Percentiles rank a stretch among this genome's conserved stretches.
Evolutionary conservation across 1,140 invertebrate species (phyloP).

Genomic region (Procambarus clarkii): DNA sequence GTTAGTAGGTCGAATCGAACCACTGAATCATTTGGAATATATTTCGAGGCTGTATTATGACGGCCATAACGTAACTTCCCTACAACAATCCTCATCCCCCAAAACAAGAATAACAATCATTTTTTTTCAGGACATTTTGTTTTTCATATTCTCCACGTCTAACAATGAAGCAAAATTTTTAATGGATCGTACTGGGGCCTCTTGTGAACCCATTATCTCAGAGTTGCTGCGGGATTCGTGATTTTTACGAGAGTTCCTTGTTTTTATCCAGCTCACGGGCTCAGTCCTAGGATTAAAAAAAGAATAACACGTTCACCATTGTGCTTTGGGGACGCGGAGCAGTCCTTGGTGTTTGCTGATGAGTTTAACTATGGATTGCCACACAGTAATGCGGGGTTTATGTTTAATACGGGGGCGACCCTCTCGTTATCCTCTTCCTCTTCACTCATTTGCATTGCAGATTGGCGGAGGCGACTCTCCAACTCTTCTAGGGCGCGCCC

Average conservation of each 20-base stretch:
- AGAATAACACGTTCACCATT: conserved; percentile 6
- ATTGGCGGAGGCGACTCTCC: conserved; percentile 58
- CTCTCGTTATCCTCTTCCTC: conserved; percentile 68
- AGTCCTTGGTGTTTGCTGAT: conserved; percentile 60
- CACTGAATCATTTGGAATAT: neutral
- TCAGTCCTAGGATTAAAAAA: conserved; percentile 13
- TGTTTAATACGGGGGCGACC: conserved; percentile 67
- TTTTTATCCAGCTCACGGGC: neutral
- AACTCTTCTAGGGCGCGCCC: conserved; percentile 36
- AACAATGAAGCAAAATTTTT: conserved; percentile 62
- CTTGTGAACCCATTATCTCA: conserved; percentile 55
- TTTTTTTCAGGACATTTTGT: conserved; percentile 9
- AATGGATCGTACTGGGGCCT: conserved; percentile 56
- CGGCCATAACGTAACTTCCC: neutral
- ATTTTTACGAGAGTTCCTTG: conserved; percentile 33
- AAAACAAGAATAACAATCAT: neutral
- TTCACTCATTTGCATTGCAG: conserved; percentile 61
- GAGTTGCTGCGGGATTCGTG: conserved; percentile 46
- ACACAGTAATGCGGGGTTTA: conserved; percentile 67
- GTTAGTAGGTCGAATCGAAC: neutral
- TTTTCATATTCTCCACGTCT: conserved; percentile 30
- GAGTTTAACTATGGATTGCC: conserved; percentile 62
- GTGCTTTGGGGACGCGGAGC: conserved; percentile 49
- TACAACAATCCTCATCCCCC: neutral
- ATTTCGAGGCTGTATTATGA: neutral